Evolutionary conservation across 1,140 invertebrate species (phyloP), one percentile per base, ranked within the genome.

Genomic region (Steinernema khuongi): DNA sequence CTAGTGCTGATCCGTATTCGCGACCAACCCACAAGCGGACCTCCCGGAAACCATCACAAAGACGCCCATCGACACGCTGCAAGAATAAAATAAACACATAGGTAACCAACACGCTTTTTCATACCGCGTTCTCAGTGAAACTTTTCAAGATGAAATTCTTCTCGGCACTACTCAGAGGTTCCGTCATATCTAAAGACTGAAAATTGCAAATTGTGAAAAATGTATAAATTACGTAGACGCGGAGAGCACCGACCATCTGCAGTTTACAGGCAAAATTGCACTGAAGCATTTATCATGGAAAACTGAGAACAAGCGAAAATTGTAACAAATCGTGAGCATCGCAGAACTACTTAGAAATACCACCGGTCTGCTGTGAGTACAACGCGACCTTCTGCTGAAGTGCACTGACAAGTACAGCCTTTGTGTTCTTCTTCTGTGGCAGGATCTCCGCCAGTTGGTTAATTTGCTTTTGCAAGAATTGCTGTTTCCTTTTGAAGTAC

Each of bases 151-250:
- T n/a, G n/a, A 41, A 41, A 7, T 41, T 41, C n/a, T n/a, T 7
- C 36, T 41, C 36, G 7, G 36, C 36, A 11, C n/a, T 41, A n/a
- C 36, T 41, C n/a, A 41, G 36, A 11, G 36, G 36, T 41, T 41
- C 36, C 36, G 36, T 41, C 36, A 41, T 76, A 26, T 73, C 77
- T 33, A 74, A 76, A 77, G n/a, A n/a, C 36, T 75, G n/a, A n/a
- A n/a, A n/a, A n/a, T n/a, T n/a, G n/a, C n/a, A n/a, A n/a, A n/a
- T n/a, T n/a, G n/a, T n/a, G n/a, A n/a, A n/a, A n/a, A n/a, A n/a
- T n/a, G n/a, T n/a, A n/a, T n/a, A n/a, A n/a, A n/a, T n/a, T n/a
- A n/a, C n/a, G n/a, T n/a, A n/a, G n/a, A n/a, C n/a, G n/a, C n/a
- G n/a, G n/a, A n/a, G n/a, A n/a, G n/a, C n/a, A n/a, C n/a, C n/a